Base-by-base conservation (phyloP, 2,113 vertebrate genomes). In the Platichthys flesus region DNA sequence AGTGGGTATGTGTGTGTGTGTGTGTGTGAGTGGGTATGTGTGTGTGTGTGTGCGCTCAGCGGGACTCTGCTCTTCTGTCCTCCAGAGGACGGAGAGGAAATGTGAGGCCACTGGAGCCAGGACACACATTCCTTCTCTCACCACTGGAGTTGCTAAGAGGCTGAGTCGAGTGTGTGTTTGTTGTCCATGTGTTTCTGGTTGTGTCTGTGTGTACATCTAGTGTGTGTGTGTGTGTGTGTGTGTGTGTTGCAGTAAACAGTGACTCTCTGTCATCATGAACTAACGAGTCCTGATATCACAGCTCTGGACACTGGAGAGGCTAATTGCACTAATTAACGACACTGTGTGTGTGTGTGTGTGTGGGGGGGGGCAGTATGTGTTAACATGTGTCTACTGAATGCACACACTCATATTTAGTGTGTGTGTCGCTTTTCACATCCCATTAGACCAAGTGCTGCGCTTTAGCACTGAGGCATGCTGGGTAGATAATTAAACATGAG, bases 91-190 rank as follows among this genome's bases (percentile, higher is more conserved):
- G 89, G 87, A 83, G 88, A 96, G 95, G 86, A 92, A 93, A 94
- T 93, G 90, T 86, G 91, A 94, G 92, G 95, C 94, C 94, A 93
- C 54, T 54, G 83, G 82, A 81, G 78, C 77, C 81, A 70, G 72
- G 78, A 90, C 93, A 95, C 61, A 95, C 97, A 98, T 98, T 96
- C 96, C 96, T 98, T 96, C 96, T 93, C 92, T 88, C 61, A 51
- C 56, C 2, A 23, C 88, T 84, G 10, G 82, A 88, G 97, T 99
- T 98, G 97, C 97, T 95, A 97, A 94, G 97, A 94, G 6, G 31
- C 31, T 31, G 31, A 31, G 95, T 95, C 94, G 47, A 20, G 13
- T 57, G 51, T 58, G 3, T 9, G 26, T 35, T 59, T 26, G 26
- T 55, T 21, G 31, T 10, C 1, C 21, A 45, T 62, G 65, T 55